Conservation (phyloP, 2,113 vertebrate genomes). For the Labeo rohita region DNA sequence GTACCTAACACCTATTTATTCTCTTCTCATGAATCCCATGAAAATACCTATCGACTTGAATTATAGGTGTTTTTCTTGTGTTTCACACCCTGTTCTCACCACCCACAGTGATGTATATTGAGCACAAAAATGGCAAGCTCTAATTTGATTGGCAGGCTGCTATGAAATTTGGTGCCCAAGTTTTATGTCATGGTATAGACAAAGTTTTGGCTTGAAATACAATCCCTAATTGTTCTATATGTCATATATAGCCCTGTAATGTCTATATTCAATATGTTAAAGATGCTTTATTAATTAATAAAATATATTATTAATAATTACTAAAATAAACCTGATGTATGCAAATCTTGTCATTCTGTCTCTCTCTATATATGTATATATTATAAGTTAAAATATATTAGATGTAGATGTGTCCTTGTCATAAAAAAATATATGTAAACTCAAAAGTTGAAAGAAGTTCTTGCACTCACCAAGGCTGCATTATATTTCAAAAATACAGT, state of each 20-base stretch:
- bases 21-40: conserved; percentile 16
- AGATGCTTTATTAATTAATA: too few relatives aligned
- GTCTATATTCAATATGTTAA: too few relatives aligned
- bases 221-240: not conserved
- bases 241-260: not conserved
- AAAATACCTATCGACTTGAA: conserved; percentile 33
- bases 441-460: not conserved
- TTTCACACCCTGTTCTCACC: conserved; percentile 1
- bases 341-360: too few relatives aligned
- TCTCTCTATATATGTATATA: too few relatives aligned
- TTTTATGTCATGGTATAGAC: not conserved
- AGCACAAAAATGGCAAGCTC: not conserved
- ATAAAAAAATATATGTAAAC: not conserved
- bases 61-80: conserved; percentile 45
- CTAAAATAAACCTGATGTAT: too few relatives aligned
- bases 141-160: not conserved
- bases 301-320: too few relatives aligned
- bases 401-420: not conserved
- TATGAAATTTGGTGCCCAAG: not conserved
- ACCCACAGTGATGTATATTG: conserved; percentile 23
- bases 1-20: conserved; percentile 23
- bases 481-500: not conserved
- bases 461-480: not conserved
- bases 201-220: not conserved
- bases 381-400: not conserved